Percentiles rank a stretch among this genome's conserved stretches.
These are phyloP conservation scores for Pterocles burchelli DNA, from an alignment of 2,113 vertebrate genomes.

Conservation along the genomic window DNA sequence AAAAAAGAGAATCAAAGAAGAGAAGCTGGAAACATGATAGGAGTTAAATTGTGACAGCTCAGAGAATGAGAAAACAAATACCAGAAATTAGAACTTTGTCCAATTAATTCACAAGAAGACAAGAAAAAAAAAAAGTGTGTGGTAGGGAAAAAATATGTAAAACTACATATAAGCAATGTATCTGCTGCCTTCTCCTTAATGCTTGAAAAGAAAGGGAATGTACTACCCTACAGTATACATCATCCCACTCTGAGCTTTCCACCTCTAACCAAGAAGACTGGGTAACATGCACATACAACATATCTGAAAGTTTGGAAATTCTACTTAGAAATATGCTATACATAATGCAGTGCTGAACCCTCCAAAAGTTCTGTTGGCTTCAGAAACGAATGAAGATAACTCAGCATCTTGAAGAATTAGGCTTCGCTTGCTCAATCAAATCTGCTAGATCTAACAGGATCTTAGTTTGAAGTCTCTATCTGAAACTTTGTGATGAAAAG, in stretches of 20 bases:
- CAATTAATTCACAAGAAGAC: background rate
- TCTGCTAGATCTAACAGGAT: background rate
- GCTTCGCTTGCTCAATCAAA: background rate
- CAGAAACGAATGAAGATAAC: background rate
- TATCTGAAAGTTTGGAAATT: background rate
- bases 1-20: background rate
- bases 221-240: background rate
- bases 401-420: background rate
- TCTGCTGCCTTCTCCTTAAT: background rate
- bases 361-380: background rate
- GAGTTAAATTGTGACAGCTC: background rate
- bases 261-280: background rate
- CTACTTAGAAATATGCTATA: background rate
- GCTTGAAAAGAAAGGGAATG: background rate
- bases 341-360: background rate
- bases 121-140: background rate
- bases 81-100: background rate
- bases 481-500: background rate
- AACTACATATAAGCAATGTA: background rate
- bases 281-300: background rate
- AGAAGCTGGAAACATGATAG: background rate
- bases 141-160: background rate
- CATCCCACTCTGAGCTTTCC: background rate
- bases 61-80: conserved; percentile 2
- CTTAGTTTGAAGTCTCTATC: background rate